Base-by-base conservation (phyloP, 2,888 invertebrate genomes). In the Andricus quercusramuli region DNA sequence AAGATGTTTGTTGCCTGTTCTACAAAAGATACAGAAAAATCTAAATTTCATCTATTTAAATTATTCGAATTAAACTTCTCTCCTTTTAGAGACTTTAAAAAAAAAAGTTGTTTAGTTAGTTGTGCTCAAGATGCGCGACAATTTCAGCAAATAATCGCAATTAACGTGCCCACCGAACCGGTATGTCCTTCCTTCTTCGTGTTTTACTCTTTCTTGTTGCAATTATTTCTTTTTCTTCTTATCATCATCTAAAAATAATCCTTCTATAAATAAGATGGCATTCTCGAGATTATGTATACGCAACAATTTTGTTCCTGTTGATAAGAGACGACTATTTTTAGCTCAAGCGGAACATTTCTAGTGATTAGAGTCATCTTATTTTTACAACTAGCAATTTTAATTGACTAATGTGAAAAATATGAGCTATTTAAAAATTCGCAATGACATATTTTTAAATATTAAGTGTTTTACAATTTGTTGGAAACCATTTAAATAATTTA, bases 131-230 rank as follows among this genome's bases (percentile, higher is more conserved):
- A 74, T 78, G 64, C 44, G 82, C 80, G 83, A 83, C 80, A 80
- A 81, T 85, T 83, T 85, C 77, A 80, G 64, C 56, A 82, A 83
- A 80, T 82, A 81, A 78, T 70, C 62, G 80, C 82, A 80, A 83
- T 84, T 79, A 82, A 82, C 74, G 78, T 81, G 67, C 64, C 76
- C 80, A 74, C 67, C 79, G 25, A 51, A 68, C 79, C 59, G 44
- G 77, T 64, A 76, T 77, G 80, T 80, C 62, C 37, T 65, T 78
- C n/a, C 51, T 80, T 67, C 65, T 74, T 68, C 76, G 32, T 80
- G 59, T 74, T 68, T 76, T 77, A 77, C 22, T 78, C 80, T 62
- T 41, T 77, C 47, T 29, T 70, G 41, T 78, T 25, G 66, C 29
- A 32, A 44, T 76, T 74, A 47, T 17, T 68, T 44, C 41, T 67